Conservation (phyloP, 2,888 invertebrate species). For the Apotomis betuletana region DNA sequence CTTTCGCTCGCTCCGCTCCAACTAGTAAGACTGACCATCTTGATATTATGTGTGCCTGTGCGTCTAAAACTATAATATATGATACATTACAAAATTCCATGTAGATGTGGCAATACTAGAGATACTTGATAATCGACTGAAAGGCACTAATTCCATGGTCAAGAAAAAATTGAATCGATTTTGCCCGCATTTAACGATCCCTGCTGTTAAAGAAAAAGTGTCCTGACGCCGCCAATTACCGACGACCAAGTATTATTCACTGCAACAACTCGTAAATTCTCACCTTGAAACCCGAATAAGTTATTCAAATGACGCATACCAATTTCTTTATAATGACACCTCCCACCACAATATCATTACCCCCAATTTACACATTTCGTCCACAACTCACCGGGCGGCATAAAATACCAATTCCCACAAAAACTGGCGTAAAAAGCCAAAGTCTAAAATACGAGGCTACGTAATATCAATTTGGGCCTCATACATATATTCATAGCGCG, state of each 20-base stretch:
- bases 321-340: conserved; percentile 39
- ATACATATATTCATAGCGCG: conserved; percentile 79
- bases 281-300: conserved; percentile 3
- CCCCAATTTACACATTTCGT: conserved; percentile 72
- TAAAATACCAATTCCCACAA: conserved; percentile 76
- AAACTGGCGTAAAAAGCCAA: conserved; percentile 69
- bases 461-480: conserved; percentile 82
- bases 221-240: too few relatives aligned
- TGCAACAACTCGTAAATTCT: neutral
- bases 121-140: too few relatives aligned
- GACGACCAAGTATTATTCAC: too few relatives aligned
- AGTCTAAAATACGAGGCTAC: conserved; percentile 68
- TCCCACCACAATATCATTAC: conserved; percentile 61
- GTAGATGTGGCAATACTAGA: too few relatives aligned
- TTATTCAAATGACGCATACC: conserved; percentile 37
- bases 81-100: too few relatives aligned
- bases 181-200: neutral
- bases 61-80: too few relatives aligned
- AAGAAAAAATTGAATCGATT: too few relatives aligned
- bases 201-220: too few relatives aligned
- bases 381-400: conserved; percentile 73
- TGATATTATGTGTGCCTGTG: too few relatives aligned
- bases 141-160: too few relatives aligned
- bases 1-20: too few relatives aligned
- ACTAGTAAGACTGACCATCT: too few relatives aligned